Evolutionary conservation across 2,888 invertebrate species (phyloP).

Genomic region (Agonopterix arenella): DNA sequence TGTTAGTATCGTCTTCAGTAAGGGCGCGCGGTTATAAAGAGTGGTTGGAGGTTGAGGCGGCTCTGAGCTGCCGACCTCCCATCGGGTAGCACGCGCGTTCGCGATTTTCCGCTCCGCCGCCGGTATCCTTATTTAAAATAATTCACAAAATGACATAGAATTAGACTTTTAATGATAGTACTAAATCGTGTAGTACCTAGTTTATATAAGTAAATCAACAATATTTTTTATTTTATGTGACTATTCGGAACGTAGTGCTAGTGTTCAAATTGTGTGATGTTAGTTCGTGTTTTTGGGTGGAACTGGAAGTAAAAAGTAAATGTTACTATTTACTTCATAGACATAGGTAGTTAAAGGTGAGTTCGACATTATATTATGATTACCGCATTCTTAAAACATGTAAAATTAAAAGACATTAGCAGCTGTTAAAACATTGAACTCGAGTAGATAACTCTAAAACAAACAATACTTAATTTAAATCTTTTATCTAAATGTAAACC

Average conservation of each 20-base stretch:
- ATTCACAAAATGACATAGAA: background rate
- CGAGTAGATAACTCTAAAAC: too few relatives aligned
- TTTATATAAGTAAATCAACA: background rate
- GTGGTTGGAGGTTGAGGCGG: slow-evolving; percentile 40
- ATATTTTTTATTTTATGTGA: background rate
- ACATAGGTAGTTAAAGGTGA: too few relatives aligned
- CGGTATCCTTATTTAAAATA: slow-evolving; percentile 1
- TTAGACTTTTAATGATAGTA: background rate
- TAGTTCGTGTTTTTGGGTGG: too few relatives aligned
- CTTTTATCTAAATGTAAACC: too few relatives aligned
- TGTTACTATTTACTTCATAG: too few relatives aligned
- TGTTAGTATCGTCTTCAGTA: slow-evolving; percentile 27
- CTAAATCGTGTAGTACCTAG: background rate
- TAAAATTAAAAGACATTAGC: too few relatives aligned
- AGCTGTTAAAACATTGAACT: too few relatives aligned
- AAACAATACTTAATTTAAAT: too few relatives aligned
- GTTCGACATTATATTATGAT: too few relatives aligned
- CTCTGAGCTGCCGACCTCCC: slow-evolving; percentile 30
- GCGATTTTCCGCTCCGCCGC: slow-evolving; percentile 7
- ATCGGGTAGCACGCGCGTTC: slow-evolving; percentile 30
- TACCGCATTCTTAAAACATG: too few relatives aligned
- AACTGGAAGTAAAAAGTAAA: too few relatives aligned
- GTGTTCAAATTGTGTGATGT: background rate
- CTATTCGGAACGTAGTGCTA: background rate
- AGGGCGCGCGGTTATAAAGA: slow-evolving; percentile 57